Evolutionary conservation across 1,140 invertebrate genomes (phyloP), one percentile per base, ranked within the genome.

Genomic region (Sitobion miscanthi): DNA sequence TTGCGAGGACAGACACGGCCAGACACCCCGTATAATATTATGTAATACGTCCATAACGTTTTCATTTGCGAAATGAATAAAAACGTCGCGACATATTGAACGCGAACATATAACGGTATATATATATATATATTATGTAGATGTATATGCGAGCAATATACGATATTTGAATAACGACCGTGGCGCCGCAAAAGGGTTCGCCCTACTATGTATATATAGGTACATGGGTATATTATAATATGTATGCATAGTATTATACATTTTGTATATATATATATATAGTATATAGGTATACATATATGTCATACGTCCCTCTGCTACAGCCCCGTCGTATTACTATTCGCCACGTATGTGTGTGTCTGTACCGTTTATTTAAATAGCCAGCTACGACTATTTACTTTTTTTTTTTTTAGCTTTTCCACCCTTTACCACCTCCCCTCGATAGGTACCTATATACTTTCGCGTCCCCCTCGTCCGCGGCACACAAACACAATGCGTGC

Each of bases 111-210:
- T 57, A 49, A 77, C 62, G 62, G 62, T 77, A n/a, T 77, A 0
- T n/a, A 3, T n/a, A n/a, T 77, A 69, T n/a, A 17, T n/a, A 77
- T 69, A 69, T 69, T 69, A 69, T 62, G 17, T 62, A 30, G 17
- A 69, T n/a, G 11, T n/a, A 17, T 77, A 77, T 30, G 62, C 30
- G 0, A 4, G 30, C 62, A 77, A 77, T 77, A 35, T 52, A 35
- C n/a, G 30, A 57, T 89, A 90, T 62, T 62, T 62, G 88, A 62
- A 90, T 90, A 90, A 90, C 88, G 88, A 90, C 52, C 52, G 23
- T 52, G 86, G 45, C 47, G 88, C 42, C 88, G 54, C 21, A 90
- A 90, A 90, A 62, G 54, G 88, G 88, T 42, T 42, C 30, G n/a
- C 25, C 30, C 86, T 17, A 49, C 11, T 20, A 38, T 17, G 20